Evolutionary conservation across 2,888 invertebrate genomes (phyloP), one percentile per base, ranked within the genome.

Genomic region (Emmelina monodactyla): DNA sequence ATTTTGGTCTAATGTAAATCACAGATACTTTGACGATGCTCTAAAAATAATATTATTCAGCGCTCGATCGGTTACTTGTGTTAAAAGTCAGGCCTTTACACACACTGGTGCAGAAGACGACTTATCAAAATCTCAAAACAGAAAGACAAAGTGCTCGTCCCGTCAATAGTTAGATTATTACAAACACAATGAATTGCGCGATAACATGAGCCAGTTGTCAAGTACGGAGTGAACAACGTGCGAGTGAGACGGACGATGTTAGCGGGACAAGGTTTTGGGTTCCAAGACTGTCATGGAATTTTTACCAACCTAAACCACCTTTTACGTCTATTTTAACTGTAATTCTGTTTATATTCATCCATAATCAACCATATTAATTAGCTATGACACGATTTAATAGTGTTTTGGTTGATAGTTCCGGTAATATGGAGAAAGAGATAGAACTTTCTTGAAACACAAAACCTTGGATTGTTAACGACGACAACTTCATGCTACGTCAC

Each of bases 31-130:
- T 76, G 72, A 76, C 67, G 67, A 71, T 44, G 45, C 43, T 45
- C 46, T 39, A 46, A 43, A 47, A 37, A 48, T 47, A 45, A 46
- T 50, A 19, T 40, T n/a, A n/a, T n/a, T n/a, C n/a, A n/a, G n/a
- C n/a, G n/a, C n/a, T n/a, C n/a, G n/a, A n/a, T n/a, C n/a, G n/a
- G n/a, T n/a, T n/a, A n/a, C n/a, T n/a, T n/a, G n/a, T n/a, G n/a
- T n/a, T n/a, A 50, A 50, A 61, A 69, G 69, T 65, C 80, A 75
- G 65, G 85, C 91, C 91, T 91, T 92, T 92, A 91, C 89, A 90
- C 91, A 80, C 91, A 91, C 91, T 92, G 91, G 91, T 82, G 88
- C 83, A 92, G 91, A 92, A 92, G 91, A 89, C 86, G 82, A 84
- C 83, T 70, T 65, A 62, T 61, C 59, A 63, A 62, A 55, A 49